Percentiles rank a stretch among this genome's conserved stretches.
Conservation (phyloP, 2,113 vertebrate species). For the Zootoca vivipara region DNA sequence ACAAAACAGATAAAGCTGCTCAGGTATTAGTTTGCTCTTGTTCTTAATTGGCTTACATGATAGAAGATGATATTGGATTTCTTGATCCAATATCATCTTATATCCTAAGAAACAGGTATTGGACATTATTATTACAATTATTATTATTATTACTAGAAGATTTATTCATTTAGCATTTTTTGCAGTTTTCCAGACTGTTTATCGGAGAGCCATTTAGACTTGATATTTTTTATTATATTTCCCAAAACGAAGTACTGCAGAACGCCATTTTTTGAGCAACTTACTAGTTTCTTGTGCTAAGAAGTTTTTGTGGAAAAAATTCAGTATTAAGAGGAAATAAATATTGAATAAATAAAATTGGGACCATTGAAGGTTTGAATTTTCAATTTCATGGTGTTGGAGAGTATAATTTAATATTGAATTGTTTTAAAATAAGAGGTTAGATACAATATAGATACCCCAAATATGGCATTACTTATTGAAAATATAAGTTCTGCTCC, state of each 20-base stretch:
- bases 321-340: not conserved
- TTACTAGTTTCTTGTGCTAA: not conserved
- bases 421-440: not conserved
- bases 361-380: not conserved
- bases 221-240: conserved; percentile 3
- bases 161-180: conserved; percentile 27
- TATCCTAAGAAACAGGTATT: conserved; percentile 14
- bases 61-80: not conserved
- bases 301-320: not conserved
- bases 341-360: not conserved
- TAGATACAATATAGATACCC: not conserved
- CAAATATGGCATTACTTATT: not conserved
- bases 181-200: conserved; percentile 25
- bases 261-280: not conserved
- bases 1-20: not conserved
- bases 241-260: not conserved
- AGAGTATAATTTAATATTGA: not conserved
- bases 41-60: conserved; percentile 4
- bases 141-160: conserved; percentile 11
- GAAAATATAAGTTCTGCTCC: not conserved
- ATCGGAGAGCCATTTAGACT: not conserved
- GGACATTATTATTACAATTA: not conserved
- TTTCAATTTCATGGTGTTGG: not conserved
- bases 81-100: not conserved
- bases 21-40: not conserved